Evolutionary conservation across 2,113 vertebrate species (phyloP), one percentile per base, ranked within the genome.

Genomic region (Saimiri boliviensis): DNA sequence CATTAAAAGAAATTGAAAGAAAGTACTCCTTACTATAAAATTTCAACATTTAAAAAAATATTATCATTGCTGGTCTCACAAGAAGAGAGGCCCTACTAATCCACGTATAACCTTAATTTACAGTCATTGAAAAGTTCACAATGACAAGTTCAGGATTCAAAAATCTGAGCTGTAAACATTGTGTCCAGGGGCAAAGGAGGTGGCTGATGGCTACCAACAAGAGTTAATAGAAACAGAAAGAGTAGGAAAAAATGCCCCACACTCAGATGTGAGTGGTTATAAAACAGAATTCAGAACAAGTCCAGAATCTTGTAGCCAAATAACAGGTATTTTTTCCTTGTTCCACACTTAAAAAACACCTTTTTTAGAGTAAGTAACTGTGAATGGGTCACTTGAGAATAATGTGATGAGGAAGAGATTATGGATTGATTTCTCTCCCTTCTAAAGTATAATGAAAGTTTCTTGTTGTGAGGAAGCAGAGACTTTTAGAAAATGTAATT

Each of bases 1-100:
- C 49, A 83, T 74, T 58, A 93, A 68, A 93, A 70, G 14, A 85
- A 82, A 94, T 6, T 23, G 30, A 96, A 86, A 73, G 32, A 87
- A 68, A 45, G 30, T 84, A 19, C 4, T 71, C 47, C 30, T 95
- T 85, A 49, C 27, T 80, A 3, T 9, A 49, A 86, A 5, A 66
- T 58, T 86, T 80, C 37, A 92, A 3, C 4, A 23, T 47, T 56
- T 95, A 85, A 56, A 25, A 86, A 56, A 25, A 83, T 2, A 60
- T 20, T 25, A 16, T 77, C 20, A 32, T 12, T 49, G 81, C 77
- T 45, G 66, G 8, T 87, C 6, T 86, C 6, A 56, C 13, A 45
- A 9, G 35, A 17, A 63, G 40, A 80, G 70, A 86, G 8, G 12
- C n/a, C 4, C n/a, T 77, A 35, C 4, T 14, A 23, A 42, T 70